A percentile compares a stretch with the other conserved stretches of the same genome.
These are phyloP conservation scores for Canis aureus DNA, from an alignment of 2,113 vertebrate species.

Conservation along the genomic window DNA sequence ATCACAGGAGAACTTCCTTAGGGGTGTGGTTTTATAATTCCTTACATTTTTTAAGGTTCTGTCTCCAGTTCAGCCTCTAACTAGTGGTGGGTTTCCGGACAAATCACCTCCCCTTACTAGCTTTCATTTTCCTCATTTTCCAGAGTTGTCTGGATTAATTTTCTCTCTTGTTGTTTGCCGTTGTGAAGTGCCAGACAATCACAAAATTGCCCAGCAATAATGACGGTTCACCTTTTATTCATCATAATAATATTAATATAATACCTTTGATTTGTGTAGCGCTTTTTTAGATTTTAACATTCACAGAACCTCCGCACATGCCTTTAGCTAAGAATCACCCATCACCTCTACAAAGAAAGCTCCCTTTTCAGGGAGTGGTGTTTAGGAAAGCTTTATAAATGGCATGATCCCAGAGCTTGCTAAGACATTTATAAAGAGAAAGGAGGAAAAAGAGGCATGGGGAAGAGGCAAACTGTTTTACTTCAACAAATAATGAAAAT, in stretches of 20 bases:
- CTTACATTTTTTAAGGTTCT: neutral
- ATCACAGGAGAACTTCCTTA: neutral
- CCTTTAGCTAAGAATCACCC: conserved; percentile 10
- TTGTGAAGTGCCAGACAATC: conserved; percentile 14
- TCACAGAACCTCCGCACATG: neutral
- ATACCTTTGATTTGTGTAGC: conserved; percentile 42
- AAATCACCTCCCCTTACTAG: neutral
- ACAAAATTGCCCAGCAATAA: neutral
- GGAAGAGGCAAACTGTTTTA: conserved; percentile 66
- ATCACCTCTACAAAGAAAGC: neutral
- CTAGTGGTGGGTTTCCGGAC: neutral
- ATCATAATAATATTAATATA: conserved; percentile 36
- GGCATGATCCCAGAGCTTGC: conserved; percentile 1
- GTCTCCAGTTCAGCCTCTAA: neutral
- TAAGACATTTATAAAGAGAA: conserved; percentile 70
- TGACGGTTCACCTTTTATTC: conserved; percentile 5
- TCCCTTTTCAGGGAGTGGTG: conserved; percentile 38
- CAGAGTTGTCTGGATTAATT: conserved; percentile 27
- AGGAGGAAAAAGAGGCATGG: conserved; percentile 21
- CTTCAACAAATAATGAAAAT: conserved; percentile 71
- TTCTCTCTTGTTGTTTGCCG: neutral
- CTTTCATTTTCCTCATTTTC: conserved; percentile 5
- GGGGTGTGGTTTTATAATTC: neutral
- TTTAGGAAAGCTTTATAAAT: conserved; percentile 59
- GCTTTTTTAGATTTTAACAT: conserved; percentile 52